A percentile compares a stretch with the other conserved stretches of the same genome.
Evolutionary conservation across 2,888 invertebrate genomes (phyloP).

Genomic region (Sinodicranocentrus sp.): DNA sequence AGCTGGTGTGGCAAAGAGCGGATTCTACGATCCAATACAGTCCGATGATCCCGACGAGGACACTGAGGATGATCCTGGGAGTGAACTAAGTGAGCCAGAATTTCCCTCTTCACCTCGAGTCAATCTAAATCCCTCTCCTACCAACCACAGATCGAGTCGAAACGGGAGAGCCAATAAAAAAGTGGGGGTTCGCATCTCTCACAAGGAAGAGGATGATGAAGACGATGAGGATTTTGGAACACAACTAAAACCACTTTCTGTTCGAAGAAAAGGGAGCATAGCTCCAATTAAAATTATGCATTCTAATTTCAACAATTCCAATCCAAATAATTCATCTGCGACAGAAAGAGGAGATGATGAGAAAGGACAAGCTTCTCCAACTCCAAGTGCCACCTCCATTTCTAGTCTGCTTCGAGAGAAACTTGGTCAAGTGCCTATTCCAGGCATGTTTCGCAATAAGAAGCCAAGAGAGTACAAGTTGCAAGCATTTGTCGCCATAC

Average conservation of each 20-base stretch:
- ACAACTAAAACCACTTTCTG: slow-evolving; percentile 44
- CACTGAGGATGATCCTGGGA: slow-evolving; percentile 24
- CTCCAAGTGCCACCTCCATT: slow-evolving; percentile 55
- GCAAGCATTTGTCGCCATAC: slow-evolving; percentile 80
- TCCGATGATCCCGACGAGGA: slow-evolving; percentile 27
- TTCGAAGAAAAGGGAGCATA: slow-evolving; percentile 66
- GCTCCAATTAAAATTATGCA: slow-evolving; percentile 64
- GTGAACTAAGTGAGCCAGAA: slow-evolving; percentile 60
- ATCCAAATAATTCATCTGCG: slow-evolving; percentile 1
- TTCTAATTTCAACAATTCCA: slow-evolving; percentile 66
- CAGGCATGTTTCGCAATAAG: slow-evolving; percentile 85
- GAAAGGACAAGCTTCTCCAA: slow-evolving; percentile 56
- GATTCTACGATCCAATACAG: slow-evolving; percentile 19
- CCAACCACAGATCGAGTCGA: neutral
- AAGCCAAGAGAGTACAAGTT: slow-evolving; percentile 87
- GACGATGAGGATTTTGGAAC: slow-evolving; percentile 39
- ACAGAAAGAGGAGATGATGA: slow-evolving; percentile 37
- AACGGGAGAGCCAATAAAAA: slow-evolving; percentile 18
- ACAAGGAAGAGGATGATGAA: slow-evolving; percentile 44
- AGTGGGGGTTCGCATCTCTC: slow-evolving; percentile 22
- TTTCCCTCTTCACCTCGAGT: slow-evolving; percentile 5
- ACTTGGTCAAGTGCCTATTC: slow-evolving; percentile 81
- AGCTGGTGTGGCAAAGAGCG: slow-evolving; percentile 35
- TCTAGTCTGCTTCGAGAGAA: slow-evolving; percentile 65
- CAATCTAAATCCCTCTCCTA: slow-evolving; percentile 37